Conservation (phyloP, 2,113 vertebrate genomes). For the Opisthocomus hoazin region DNA sequence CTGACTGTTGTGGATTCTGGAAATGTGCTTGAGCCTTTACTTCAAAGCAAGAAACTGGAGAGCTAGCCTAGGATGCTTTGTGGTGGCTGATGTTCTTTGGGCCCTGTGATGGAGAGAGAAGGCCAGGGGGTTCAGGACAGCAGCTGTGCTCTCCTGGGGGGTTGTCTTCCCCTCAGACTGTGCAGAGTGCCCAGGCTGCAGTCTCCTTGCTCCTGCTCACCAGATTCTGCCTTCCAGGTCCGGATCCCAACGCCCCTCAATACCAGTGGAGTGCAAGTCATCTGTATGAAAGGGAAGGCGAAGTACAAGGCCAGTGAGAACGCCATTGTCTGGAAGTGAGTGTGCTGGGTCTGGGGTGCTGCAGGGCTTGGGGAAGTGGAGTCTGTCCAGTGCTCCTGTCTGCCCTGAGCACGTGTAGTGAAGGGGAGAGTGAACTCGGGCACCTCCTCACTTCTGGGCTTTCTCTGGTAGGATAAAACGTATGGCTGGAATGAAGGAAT, state of each 20-base stretch:
- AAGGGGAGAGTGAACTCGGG: background rate
- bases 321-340: slow-evolving; percentile 96
- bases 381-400: background rate
- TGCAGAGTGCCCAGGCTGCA: background rate
- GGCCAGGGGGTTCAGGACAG: background rate
- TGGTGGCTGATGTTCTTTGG: background rate
- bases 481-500: slow-evolving; percentile 99
- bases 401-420: background rate
- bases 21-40: background rate
- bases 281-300: slow-evolving; percentile 99
- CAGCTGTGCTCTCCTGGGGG: background rate
- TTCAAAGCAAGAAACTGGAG: background rate
- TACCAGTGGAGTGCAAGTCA: slow-evolving; percentile 98
- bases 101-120: background rate
- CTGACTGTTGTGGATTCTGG: background rate
- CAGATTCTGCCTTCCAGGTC: slow-evolving; percentile 76
- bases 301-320: slow-evolving; percentile 99
- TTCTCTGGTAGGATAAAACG: slow-evolving; percentile 87
- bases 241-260: slow-evolving; percentile 96
- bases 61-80: background rate
- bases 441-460: background rate
- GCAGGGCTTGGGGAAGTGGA: too few species aligned
- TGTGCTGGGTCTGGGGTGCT: background rate
- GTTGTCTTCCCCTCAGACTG: background rate
- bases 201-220: background rate